A percentile compares a stretch with the other conserved stretches of the same genome.
These are phyloP conservation scores for Acrobasis suavella DNA, from an alignment of 2,888 invertebrate genomes.

Conservation along the genomic window DNA sequence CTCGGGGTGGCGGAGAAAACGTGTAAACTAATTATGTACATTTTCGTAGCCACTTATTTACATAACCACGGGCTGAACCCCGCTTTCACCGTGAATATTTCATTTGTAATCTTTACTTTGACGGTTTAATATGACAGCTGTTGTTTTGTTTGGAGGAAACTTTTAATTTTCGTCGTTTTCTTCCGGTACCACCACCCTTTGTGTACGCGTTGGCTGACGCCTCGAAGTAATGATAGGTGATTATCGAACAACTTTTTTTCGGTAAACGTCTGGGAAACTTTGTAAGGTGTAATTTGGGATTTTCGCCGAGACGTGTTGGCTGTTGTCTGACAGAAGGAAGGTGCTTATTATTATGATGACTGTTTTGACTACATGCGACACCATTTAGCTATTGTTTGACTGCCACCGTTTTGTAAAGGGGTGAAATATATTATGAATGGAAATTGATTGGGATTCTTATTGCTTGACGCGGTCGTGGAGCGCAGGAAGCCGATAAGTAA, in stretches of 20 bases:
- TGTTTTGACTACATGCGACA: constrained; percentile 53
- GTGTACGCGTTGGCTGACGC: constrained; percentile 67
- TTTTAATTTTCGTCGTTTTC: constrained; percentile 79
- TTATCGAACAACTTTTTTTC: constrained; percentile 68
- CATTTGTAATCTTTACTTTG: constrained; percentile 81
- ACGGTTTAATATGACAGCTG: constrained; percentile 81
- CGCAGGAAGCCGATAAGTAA: constrained; percentile 73
- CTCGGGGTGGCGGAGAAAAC: constrained; percentile 68
- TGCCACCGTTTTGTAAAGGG: constrained; percentile 31
- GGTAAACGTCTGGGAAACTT: constrained; percentile 68
- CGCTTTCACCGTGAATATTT: constrained; percentile 83
- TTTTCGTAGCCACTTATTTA: constrained; percentile 82
- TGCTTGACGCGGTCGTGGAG: constrained; percentile 44
- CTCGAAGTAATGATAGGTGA: constrained; percentile 76
- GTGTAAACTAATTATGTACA: constrained; percentile 83
- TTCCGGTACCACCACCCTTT: constrained; percentile 67
- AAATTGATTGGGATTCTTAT: constrained; percentile 36
- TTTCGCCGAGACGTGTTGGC: constrained; percentile 58
- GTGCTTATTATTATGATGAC: constrained; percentile 69
- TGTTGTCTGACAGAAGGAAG: constrained; percentile 56
- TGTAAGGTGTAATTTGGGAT: constrained; percentile 68
- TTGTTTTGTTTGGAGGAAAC: constrained; percentile 78
- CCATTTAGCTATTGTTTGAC: constrained; percentile 43
- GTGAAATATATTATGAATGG: constrained; percentile 27
- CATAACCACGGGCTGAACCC: constrained; percentile 78